These are phyloP conservation scores for Scleropages formosus DNA, from an alignment of 2,797 vertebrate genomes.

Conservation along the genomic window DNA sequence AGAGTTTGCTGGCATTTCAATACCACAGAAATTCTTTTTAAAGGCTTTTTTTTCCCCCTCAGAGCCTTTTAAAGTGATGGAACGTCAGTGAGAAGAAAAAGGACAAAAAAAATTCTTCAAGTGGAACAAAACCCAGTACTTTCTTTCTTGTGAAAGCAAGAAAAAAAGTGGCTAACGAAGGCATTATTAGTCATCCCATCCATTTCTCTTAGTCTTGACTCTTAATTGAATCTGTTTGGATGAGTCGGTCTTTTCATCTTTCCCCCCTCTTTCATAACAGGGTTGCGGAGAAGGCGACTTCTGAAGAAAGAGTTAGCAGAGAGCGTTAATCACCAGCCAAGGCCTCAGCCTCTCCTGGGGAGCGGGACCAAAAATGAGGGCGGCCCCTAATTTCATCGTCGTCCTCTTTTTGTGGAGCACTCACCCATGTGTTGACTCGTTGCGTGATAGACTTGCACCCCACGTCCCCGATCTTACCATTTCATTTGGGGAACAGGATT, in stretches of 20 bases:
- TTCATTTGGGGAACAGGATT: not conserved
- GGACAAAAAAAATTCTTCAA: slow-evolving; percentile 38
- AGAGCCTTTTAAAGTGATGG: slow-evolving; percentile 32
- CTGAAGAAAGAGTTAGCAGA: slow-evolving; percentile 39
- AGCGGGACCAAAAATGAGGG: slow-evolving; percentile 17
- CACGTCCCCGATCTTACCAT: not conserved
- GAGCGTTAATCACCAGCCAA: slow-evolving; percentile 35
- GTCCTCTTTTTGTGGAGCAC: slow-evolving; percentile 19
- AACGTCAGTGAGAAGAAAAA: slow-evolving; percentile 30
- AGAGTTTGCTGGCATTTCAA: not conserved
- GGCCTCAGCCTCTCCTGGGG: slow-evolving; percentile 33
- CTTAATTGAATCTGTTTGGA: slow-evolving; percentile 44
- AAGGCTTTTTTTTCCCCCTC: not conserved
- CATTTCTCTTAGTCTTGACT: slow-evolving; percentile 35
- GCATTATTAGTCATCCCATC: slow-evolving; percentile 44
- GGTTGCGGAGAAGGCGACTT: slow-evolving; percentile 39
- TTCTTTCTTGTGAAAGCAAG: slow-evolving; percentile 32
- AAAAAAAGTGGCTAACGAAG: slow-evolving; percentile 43
- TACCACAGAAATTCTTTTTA: slow-evolving; percentile 2
- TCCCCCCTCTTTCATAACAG: slow-evolving; percentile 40
- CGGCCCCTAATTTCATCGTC: slow-evolving; percentile 36
- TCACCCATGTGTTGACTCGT: slow-evolving; percentile 26
- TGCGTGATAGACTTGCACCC: too few relatives aligned
- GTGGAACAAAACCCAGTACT: slow-evolving; percentile 27
- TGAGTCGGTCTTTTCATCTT: slow-evolving; percentile 41